Conservation (phyloP, 2,888 invertebrate species). For the Drosophila buzzatii region DNA sequence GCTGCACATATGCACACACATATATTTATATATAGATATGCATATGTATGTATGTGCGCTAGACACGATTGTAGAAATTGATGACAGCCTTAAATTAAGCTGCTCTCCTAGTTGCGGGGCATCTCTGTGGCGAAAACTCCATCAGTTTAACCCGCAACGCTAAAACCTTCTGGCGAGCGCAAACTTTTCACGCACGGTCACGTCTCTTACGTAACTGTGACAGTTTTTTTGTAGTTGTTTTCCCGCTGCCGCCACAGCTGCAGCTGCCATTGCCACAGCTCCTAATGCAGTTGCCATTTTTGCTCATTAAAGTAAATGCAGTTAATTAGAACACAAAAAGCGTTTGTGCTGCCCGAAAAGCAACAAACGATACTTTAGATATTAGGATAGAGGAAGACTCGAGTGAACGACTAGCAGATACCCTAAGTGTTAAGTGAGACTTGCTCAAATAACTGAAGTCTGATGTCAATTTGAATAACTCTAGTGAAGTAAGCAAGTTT, state of each 20-base stretch:
- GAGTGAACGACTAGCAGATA: background rate
- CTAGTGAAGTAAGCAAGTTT: too few relatives aligned
- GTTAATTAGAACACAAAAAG: conserved; percentile 76
- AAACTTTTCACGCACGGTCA: conserved; percentile 72
- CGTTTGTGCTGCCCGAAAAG: conserved; percentile 14
- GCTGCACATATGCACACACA: background rate
- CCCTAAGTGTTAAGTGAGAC: background rate
- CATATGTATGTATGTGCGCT: background rate
- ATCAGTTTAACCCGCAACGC: background rate
- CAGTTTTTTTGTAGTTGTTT: background rate
- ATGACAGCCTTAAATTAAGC: conserved; percentile 34
- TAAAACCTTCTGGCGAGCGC: conserved; percentile 17
- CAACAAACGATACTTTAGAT: conserved; percentile 11
- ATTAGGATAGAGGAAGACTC: background rate
- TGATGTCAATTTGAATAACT: too few relatives aligned
- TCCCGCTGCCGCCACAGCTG: conserved; percentile 21
- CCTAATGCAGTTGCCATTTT: conserved; percentile 59
- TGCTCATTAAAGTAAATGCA: conserved; percentile 80
- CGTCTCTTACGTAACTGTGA: conserved; percentile 51
- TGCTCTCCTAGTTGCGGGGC: background rate
- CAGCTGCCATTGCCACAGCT: conserved; percentile 22
- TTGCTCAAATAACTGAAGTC: too few relatives aligned
- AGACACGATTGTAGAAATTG: background rate
- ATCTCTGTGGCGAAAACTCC: conserved; percentile 20
- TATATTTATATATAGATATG: background rate